Base-by-base conservation (phyloP, 1,140 invertebrate genomes). In the Lasioglossum albipes region DNA sequence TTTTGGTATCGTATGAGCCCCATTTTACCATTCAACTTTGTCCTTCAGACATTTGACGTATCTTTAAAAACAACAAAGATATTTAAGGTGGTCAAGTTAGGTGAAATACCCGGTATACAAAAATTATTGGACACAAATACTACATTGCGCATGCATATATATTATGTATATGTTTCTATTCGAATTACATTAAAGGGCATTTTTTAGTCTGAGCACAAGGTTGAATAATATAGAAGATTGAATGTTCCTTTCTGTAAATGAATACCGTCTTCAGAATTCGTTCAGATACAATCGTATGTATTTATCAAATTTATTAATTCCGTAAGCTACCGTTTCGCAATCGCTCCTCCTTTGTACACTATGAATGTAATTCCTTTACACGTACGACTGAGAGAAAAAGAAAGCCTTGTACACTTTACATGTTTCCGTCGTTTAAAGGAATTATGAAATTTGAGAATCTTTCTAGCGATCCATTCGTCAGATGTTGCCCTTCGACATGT, bases 231-330 rank as follows among this genome's bases (percentile, higher is more conserved):
- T 62, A 9, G 36, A 72, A 79, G 52, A 54, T 82, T 1, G 7
- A 69, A 75, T 10, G 66, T 69, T 72, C 67, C 61, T 69, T 84
- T 79, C 76, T 78, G 75, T 73, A 57, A 69, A 73, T 57, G 31
- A 18, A 68, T 20, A 73, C 41, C 45, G 45, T 20, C 57, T 64
- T 64, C 64, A 69, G 16, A 54, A 52, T 68, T 77, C 68, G 42
- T 82, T 75, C 72, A 68, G 54, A 22, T 41, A 68, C 7, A 41
- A 73, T 0, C n/a, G 3, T 31, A 75, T 36, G 54, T 52, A 20
- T 62, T 75, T 52, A 27, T 57, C 66, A 62, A 54, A 69, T 77
- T 54, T 0, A 61, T 10, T 67, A 68, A 83, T 70, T 59, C 27
- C 45, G 36, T 45, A 57, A 64, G 52, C 49, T 72, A 67, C 54